These are phyloP conservation scores for Litocranius walleri DNA, from an alignment of 2,113 vertebrate genomes.

Conservation along the genomic window DNA sequence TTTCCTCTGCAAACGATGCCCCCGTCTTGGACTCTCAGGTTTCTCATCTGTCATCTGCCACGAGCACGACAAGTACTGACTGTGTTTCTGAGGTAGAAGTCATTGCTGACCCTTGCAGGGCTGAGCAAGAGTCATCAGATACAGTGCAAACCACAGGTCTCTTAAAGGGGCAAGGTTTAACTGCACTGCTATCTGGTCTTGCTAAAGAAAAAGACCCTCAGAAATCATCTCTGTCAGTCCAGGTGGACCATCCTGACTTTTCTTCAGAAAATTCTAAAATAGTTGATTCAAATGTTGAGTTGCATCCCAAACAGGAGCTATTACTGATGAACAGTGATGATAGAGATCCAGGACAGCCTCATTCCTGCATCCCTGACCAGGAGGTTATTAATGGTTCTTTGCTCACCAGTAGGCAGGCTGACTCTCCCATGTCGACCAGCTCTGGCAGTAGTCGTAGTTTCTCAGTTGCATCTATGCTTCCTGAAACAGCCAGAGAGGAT, in stretches of 20 bases:
- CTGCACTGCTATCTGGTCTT: constrained; percentile 80
- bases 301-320: constrained; percentile 79
- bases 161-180: constrained; percentile 81
- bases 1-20: constrained; percentile 49
- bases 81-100: constrained; percentile 69
- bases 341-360: constrained; percentile 80
- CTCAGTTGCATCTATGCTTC: constrained; percentile 97
- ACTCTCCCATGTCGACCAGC: constrained; percentile 90
- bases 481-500: constrained; percentile 82
- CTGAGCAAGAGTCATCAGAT: constrained; percentile 58
- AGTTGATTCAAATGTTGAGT: constrained; percentile 67
- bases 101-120: constrained; percentile 55
- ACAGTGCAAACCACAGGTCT: constrained; percentile 74
- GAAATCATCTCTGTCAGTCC: constrained; percentile 71
- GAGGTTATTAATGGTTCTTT: constrained; percentile 82
- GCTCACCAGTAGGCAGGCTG: constrained; percentile 85
- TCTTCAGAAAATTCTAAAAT: constrained; percentile 76
- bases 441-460: constrained; percentile 91
- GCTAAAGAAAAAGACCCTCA: constrained; percentile 75
- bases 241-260: constrained; percentile 75
- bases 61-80: constrained; percentile 48
- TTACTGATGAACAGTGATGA: constrained; percentile 79
- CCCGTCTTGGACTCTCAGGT: constrained; percentile 67
- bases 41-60: constrained; percentile 61
- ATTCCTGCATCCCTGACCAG: constrained; percentile 86